These are phyloP conservation scores for Zootermopsis nevadensis DNA, from an alignment of 2,888 invertebrate species.

Conservation along the genomic window DNA sequence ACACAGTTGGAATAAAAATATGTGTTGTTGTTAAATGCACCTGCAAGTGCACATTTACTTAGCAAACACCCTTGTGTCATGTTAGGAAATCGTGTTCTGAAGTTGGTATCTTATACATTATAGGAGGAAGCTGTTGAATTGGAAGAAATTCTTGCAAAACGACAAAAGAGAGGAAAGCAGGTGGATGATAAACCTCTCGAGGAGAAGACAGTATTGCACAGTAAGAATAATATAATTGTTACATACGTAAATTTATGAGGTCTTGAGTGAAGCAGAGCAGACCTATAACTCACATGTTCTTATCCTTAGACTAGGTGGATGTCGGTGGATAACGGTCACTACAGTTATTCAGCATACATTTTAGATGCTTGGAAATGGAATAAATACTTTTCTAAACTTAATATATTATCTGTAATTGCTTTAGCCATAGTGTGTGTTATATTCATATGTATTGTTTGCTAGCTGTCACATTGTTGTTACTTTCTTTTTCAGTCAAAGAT, in stretches of 20 bases:
- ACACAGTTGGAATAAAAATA: too few relatives aligned
- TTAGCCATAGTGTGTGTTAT: neutral
- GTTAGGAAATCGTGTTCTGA: neutral
- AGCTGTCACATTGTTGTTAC: constrained; percentile 31
- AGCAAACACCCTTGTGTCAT: neutral
- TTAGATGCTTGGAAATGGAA: too few relatives aligned
- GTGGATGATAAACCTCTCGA: constrained; percentile 94
- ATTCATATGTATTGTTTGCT: neutral
- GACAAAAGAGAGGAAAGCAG: constrained; percentile 86
- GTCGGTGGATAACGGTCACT: too few relatives aligned
- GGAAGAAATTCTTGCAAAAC: constrained; percentile 92
- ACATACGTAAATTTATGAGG: too few relatives aligned
- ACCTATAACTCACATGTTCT: too few relatives aligned
- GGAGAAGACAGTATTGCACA: constrained; percentile 94
- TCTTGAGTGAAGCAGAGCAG: too few relatives aligned
- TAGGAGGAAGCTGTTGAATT: constrained; percentile 91
- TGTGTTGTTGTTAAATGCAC: too few relatives aligned
- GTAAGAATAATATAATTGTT: constrained; percentile 66
- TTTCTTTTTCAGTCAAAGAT: constrained; percentile 81
- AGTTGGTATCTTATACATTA: constrained; percentile 34
- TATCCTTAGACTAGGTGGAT: too few relatives aligned
- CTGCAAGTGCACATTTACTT: neutral
- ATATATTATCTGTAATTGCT: too few relatives aligned
- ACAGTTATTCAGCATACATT: too few relatives aligned
- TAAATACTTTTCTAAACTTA: too few relatives aligned